Base-by-base conservation (phyloP, 2,888 invertebrate species). In the Pasiphila rectangulata region DNA sequence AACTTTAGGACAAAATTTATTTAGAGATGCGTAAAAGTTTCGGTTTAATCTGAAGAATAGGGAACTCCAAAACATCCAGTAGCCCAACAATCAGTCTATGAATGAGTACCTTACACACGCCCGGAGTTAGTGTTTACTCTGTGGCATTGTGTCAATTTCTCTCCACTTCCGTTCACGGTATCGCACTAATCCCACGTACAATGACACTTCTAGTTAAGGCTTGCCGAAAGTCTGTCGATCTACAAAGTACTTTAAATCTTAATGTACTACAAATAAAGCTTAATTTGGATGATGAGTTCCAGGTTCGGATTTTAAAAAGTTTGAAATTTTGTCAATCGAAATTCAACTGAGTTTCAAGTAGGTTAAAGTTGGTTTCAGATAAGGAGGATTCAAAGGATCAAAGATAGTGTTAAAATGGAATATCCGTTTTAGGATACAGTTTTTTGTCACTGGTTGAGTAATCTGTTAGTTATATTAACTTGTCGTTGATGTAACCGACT, bases 161-260 rank as follows among this genome's bases (percentile, higher is more conserved):
- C 51, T 2, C 64, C 66, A 73, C 75, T 83, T 84, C 84, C 83
- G 81, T 72, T 79, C 71, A 56, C 75, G 52, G 55, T 56, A 58
- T 58, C 61, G 64, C 67, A 72, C 75, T 81, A 82, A 83, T 72
- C 72, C 67, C 25, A 51, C 54, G 46, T 49, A 81, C 79, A 83
- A 80, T 81, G 69, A 68, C 63, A 63, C 39, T 69, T 72, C 68
- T 69, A 52, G 64, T 66, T 70, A 67, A 75, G 63, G 64, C 58
- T 64, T 62, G 50, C 63, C 56, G 45, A 57, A 56, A 57, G 55
- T 51, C 43, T 35, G 25, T 3, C 1, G 4, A 7, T 0, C n/a
- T n/a, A 3, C 50, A 45, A 15, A 4, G 16, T 4, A 53, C 27
- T 51, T 36, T 30, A 1, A 27, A 34, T 47, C 24, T n/a, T 35